phyloP scores from a whole-genome alignment of 2,888 invertebrate species.

The Limnephilus marmoratus region DNA sequence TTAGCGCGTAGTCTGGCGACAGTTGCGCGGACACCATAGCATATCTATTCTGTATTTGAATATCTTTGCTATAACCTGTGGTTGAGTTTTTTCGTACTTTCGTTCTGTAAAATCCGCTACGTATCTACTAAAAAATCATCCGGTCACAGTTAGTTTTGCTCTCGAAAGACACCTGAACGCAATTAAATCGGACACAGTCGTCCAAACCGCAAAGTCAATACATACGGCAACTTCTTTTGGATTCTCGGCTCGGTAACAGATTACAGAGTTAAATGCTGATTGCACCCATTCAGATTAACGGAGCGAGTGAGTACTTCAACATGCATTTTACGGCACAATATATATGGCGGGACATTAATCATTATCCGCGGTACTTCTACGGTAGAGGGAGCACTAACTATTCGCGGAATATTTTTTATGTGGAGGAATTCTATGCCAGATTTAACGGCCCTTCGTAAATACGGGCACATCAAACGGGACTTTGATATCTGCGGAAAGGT shows the following conservation, averaged over 20 bases:
- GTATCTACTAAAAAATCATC: not conserved
- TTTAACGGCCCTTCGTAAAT: constrained; percentile 24
- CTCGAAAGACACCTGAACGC: not conserved
- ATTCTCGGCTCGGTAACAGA: not conserved
- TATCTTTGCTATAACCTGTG: too few relatives aligned
- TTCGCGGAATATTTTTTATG: not conserved
- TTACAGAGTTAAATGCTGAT: not conserved
- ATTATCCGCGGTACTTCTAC: not conserved
- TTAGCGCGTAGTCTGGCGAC: too few relatives aligned
- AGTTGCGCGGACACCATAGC: too few relatives aligned
- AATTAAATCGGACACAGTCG: not conserved
- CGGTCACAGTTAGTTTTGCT: not conserved
- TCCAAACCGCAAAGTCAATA: not conserved
- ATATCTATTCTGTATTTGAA: too few relatives aligned
- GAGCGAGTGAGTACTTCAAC: not conserved
- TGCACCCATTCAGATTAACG: not conserved
- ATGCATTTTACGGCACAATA: constrained; percentile 11
- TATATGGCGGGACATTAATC: not conserved
- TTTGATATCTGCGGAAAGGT: not conserved
- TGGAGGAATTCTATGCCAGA: not conserved
- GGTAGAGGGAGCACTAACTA: not conserved
- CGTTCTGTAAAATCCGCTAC: not conserved
- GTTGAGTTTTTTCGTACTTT: not conserved
- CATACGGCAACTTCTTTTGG: not conserved
- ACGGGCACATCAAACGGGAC: constrained; percentile 13